Evolutionary conservation across 2,888 invertebrate genomes (phyloP).

Genomic region (Chorisops tibialis): DNA sequence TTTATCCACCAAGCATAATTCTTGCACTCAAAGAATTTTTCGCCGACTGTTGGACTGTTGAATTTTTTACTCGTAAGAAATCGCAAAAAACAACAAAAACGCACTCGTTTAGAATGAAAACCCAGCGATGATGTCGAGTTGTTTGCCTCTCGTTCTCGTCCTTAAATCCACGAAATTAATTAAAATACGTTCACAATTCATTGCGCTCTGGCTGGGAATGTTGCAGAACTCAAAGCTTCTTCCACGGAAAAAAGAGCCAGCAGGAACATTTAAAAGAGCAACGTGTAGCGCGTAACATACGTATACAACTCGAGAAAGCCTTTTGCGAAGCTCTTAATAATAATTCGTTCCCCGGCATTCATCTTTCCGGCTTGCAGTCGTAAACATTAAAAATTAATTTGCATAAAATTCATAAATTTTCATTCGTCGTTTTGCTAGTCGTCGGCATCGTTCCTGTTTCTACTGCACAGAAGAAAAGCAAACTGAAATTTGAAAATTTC

Average conservation of each 20-base stretch:
- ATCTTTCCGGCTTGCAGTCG: constrained; percentile 8
- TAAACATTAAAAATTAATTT: constrained; percentile 26
- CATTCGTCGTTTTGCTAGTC: neutral
- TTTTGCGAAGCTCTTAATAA: neutral
- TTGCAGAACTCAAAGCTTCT: neutral
- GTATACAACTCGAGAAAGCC: too few species aligned
- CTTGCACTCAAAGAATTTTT: too few species aligned
- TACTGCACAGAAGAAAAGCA: neutral
- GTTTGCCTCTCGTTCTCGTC: too few species aligned
- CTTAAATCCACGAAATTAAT: constrained; percentile 15
- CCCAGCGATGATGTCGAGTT: too few species aligned
- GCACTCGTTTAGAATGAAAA: too few species aligned
- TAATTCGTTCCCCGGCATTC: neutral
- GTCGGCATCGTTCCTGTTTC: neutral
- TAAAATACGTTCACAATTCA: constrained; percentile 19
- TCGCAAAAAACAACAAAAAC: too few species aligned
- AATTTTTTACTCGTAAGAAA: too few species aligned
- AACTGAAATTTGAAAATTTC: neutral
- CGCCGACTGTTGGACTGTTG: too few species aligned
- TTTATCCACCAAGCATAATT: too few species aligned
- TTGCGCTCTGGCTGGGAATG: neutral
- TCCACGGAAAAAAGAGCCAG: neutral
- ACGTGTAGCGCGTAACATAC: too few species aligned
- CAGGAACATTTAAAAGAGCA: too few species aligned
- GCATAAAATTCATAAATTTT: constrained; percentile 24